These are phyloP conservation scores for Acanthosepion esculentum DNA, from an alignment of 2,888 invertebrate genomes.

Conservation along the genomic window DNA sequence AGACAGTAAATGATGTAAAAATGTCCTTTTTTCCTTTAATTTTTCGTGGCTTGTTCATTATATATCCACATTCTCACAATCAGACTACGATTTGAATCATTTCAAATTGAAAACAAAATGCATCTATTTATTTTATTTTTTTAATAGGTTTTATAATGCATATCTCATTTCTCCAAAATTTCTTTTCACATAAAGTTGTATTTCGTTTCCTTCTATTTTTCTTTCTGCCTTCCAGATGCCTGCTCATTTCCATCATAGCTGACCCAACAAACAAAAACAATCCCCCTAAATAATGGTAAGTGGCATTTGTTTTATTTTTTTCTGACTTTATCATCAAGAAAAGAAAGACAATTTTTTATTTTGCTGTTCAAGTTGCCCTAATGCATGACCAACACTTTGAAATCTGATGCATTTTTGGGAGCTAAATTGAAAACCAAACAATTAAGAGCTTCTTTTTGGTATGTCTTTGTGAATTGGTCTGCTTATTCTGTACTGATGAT, in stretches of 20 bases:
- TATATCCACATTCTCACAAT: background rate
- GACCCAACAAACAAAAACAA: background rate
- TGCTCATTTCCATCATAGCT: background rate
- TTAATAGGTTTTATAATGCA: background rate
- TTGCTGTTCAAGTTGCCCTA: background rate
- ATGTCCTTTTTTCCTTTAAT: background rate
- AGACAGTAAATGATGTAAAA: background rate
- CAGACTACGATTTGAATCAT: background rate
- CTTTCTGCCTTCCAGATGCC: background rate
- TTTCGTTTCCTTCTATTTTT: background rate
- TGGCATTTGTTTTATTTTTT: background rate
- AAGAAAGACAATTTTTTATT: background rate
- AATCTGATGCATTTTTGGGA: background rate
- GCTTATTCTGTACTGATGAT: too few species aligned
- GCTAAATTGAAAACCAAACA: background rate
- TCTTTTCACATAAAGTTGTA: background rate
- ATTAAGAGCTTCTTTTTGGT: too few species aligned
- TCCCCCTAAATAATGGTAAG: background rate
- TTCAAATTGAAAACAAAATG: background rate
- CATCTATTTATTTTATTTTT: background rate
- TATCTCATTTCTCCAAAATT: background rate
- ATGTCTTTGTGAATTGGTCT: too few species aligned
- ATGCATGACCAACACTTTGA: background rate
- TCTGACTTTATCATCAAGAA: background rate
- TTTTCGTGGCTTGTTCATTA: background rate